Conservation (phyloP, 2,113 vertebrate species). For the Corynorhinus townsendii region DNA sequence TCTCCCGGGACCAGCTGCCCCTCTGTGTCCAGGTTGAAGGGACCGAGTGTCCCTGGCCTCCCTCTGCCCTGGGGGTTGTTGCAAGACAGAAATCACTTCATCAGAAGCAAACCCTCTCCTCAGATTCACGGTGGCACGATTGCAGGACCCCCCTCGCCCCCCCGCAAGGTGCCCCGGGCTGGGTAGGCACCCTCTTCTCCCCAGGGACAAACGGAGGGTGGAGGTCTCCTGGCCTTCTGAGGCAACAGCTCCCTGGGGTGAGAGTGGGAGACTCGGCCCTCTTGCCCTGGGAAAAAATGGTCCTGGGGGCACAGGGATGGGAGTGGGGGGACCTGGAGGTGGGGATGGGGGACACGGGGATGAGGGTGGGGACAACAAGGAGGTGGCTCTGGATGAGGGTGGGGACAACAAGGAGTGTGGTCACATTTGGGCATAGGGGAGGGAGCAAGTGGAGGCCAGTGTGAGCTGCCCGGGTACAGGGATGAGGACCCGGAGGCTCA, state of each 20-base stretch:
- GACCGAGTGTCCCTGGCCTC: background rate
- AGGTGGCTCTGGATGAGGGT: background rate
- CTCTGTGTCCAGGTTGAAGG: rapidly evolving
- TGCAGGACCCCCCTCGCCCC: too few relatives aligned
- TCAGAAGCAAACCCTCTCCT: background rate
- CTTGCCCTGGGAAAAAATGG: background rate
- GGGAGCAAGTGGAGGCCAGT: background rate
- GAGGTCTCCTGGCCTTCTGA: background rate
- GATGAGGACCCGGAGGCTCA: background rate
- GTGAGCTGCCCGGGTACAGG: background rate
- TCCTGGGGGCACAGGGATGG: background rate
- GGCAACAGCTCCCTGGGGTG: background rate
- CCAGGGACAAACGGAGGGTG: rapidly evolving
- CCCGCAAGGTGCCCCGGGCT: rapidly evolving
- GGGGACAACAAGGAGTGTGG: background rate
- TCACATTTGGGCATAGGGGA: background rate
- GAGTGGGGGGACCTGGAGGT: too few relatives aligned
- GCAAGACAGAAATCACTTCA: background rate
- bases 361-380: background rate
- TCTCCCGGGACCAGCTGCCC: background rate
- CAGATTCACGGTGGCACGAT: background rate
- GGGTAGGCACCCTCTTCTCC: background rate
- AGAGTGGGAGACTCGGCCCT: background rate
- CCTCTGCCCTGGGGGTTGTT: background rate
- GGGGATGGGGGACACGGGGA: background rate